phyloP scores from a whole-genome alignment of 2,113 vertebrate genomes.

The Lamprologus tigripictilis region DNA sequence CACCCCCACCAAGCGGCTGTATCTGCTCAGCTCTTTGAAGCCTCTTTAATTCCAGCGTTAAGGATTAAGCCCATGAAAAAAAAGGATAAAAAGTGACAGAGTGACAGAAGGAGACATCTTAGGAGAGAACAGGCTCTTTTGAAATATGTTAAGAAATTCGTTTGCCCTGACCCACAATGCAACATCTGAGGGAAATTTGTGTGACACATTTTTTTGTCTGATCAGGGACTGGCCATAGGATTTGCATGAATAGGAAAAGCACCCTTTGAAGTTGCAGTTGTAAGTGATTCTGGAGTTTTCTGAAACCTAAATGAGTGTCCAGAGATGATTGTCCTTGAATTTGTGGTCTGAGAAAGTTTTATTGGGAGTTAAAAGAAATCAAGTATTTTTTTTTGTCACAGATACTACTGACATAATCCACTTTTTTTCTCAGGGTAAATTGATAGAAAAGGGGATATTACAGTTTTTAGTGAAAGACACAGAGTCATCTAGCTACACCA shows the following conservation, averaged over 20 bases:
- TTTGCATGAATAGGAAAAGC: constrained; percentile 47
- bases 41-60: constrained; percentile 50
- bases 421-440: neutral
- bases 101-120: constrained; percentile 32
- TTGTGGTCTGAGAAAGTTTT: neutral
- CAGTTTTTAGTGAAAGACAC: neutral
- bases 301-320: constrained; percentile 19
- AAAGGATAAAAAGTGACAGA: constrained; percentile 47
- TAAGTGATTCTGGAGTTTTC: constrained; percentile 17
- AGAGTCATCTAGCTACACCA: neutral
- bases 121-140: constrained; percentile 30
- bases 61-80: constrained; percentile 42
- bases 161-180: constrained; percentile 47
- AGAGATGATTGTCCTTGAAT: constrained; percentile 4
- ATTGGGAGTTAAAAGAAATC: neutral
- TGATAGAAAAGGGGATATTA: constrained; percentile 4
- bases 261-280: constrained; percentile 54
- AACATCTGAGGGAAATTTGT: constrained; percentile 51
- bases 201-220: neutral
- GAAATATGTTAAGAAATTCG: constrained; percentile 47
- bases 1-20: constrained; percentile 14
- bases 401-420: constrained; percentile 9
- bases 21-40: constrained; percentile 52
- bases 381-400: constrained; percentile 1
- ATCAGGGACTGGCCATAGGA: constrained; percentile 20